Evolutionary conservation across 2,797 vertebrate species (phyloP).

Genomic region (Enteromius unitaeniatus): DNA sequence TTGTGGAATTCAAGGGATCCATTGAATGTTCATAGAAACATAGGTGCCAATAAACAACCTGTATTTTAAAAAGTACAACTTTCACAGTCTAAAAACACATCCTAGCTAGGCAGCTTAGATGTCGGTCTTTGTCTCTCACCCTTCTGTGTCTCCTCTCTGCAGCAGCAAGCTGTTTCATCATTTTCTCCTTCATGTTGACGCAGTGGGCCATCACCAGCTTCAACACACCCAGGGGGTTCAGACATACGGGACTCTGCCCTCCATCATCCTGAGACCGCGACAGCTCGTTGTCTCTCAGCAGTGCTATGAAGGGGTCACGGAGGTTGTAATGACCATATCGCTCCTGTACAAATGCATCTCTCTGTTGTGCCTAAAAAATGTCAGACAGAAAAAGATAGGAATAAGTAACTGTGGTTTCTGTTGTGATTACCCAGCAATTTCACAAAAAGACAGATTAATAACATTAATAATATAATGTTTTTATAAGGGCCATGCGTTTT

Average conservation of each 20-base stretch:
- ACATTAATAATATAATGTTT: neutral
- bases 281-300: constrained; percentile 92
- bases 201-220: constrained; percentile 97
- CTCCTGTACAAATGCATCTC: constrained; percentile 92
- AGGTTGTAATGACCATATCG: constrained; percentile 96
- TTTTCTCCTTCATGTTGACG: constrained; percentile 96
- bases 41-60: neutral
- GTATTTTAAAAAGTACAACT: neutral
- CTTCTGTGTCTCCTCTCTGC: constrained; percentile 92
- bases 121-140: constrained; percentile 72
- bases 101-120: neutral
- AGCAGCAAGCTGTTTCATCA: constrained; percentile 92
- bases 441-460: neutral
- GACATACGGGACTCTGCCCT: constrained; percentile 76
- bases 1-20: neutral
- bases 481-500: neutral
- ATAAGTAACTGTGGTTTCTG: constrained; percentile 23
- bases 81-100: constrained; percentile 3
- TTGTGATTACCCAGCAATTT: neutral
- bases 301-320: constrained; percentile 92
- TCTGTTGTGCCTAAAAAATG: constrained; percentile 86
- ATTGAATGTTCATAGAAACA: neutral
- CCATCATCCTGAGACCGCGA: constrained; percentile 75
- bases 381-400: constrained; percentile 33
- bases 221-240: constrained; percentile 90